Conservation (phyloP, 1,140 invertebrate genomes). For the Chlorops oryzae region DNA sequence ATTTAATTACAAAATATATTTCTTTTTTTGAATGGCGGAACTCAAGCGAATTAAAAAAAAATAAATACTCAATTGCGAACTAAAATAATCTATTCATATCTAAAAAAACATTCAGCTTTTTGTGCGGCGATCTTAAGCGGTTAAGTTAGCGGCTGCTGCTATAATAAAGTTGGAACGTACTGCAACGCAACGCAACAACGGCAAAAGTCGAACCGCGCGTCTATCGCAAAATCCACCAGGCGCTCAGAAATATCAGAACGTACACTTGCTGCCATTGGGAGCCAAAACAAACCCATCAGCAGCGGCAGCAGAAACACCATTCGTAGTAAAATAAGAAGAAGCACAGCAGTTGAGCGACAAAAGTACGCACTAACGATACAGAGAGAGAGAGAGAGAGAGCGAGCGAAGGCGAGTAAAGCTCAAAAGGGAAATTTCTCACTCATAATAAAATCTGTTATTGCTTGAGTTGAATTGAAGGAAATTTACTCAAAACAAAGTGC, state of each 20-base stretch:
- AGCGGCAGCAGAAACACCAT: not conserved
- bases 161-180: not conserved
- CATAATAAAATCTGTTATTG: not conserved
- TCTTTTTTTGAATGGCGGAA: no score
- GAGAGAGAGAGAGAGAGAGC: not conserved
- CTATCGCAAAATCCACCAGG: slow-evolving; percentile 47
- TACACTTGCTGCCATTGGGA: not conserved
- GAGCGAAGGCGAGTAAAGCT: not conserved
- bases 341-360: not conserved
- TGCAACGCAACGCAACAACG: slow-evolving; percentile 13
- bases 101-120: not conserved
- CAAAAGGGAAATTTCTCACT: not conserved
- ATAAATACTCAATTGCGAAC: no score
- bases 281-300: not conserved
- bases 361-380: not conserved
- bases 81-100: not conserved
- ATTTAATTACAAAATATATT: no score
- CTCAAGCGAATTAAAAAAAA: no score
- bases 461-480: not conserved
- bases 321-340: not conserved
- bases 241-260: slow-evolving; percentile 18
- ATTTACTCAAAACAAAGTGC: not conserved
- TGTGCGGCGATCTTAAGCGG: not conserved
- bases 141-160: not conserved
- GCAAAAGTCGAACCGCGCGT: slow-evolving; percentile 39